phyloP scores from a whole-genome alignment of 1,140 invertebrate species.

The Drosophila nebulosa region DNA sequence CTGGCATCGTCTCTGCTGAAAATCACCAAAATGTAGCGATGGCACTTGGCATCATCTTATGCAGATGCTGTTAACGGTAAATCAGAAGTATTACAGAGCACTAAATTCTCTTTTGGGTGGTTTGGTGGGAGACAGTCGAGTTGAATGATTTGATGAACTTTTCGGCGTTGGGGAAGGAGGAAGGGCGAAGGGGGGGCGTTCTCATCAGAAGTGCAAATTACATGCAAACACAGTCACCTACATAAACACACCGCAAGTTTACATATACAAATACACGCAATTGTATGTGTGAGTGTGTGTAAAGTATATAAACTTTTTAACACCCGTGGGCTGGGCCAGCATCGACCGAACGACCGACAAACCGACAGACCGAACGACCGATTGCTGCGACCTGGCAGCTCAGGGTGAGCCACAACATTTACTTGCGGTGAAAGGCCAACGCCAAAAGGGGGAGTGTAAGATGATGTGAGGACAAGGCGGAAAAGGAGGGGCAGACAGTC shows the following conservation, averaged over 20 bases:
- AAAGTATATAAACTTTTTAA: slow-evolving; percentile 45
- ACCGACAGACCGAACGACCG: too few species aligned
- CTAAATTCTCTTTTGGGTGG: neutral
- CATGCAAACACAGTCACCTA: slow-evolving; percentile 25
- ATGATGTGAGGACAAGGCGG: slow-evolving; percentile 14
- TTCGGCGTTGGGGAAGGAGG: too few species aligned
- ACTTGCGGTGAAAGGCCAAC: slow-evolving; percentile 71
- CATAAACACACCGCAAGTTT: slow-evolving; percentile 17
- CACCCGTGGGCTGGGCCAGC: slow-evolving; percentile 60
- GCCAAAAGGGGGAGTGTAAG: slow-evolving; percentile 26
- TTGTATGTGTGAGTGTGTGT: neutral
- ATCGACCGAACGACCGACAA: slow-evolving; percentile 14
- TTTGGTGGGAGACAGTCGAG: neutral
- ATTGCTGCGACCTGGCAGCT: slow-evolving; percentile 68
- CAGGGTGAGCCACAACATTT: slow-evolving; percentile 76
- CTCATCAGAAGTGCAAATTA: slow-evolving; percentile 61
- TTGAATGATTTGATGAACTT: neutral
- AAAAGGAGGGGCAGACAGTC: slow-evolving; percentile 27
- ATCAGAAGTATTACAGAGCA: neutral
- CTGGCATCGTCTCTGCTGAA: too few species aligned
- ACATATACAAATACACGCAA: slow-evolving; percentile 14
- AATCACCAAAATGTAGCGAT: neutral
- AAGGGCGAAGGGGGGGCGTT: too few species aligned
- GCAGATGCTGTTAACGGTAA: neutral
- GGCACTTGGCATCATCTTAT: neutral